Conservation (phyloP, 2,888 invertebrate species). For the Sylvicola cinctus region DNA sequence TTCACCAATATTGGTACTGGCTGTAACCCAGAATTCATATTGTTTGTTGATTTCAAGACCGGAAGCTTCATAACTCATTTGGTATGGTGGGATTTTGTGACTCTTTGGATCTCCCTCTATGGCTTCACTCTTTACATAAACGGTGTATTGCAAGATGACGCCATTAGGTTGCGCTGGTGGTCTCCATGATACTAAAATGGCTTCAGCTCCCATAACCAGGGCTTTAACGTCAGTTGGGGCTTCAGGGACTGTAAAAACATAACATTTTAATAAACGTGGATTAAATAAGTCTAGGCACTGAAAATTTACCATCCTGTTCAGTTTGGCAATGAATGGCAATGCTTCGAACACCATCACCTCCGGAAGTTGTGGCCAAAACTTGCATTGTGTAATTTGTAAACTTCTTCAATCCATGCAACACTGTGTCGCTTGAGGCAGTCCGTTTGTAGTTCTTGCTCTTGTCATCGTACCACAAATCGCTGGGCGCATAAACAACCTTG, state of each 20-base stretch:
- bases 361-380: constrained; percentile 83
- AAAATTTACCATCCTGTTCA: constrained; percentile 68
- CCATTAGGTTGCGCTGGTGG: constrained; percentile 86
- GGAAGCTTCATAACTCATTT: constrained; percentile 73
- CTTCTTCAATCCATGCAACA: constrained; percentile 81
- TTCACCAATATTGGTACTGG: constrained; percentile 84
- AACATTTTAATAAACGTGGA: not conserved
- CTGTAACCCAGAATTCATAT: constrained; percentile 89
- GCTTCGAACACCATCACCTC: constrained; percentile 77
- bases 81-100: constrained; percentile 60
- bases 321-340: constrained; percentile 73
- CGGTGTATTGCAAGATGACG: constrained; percentile 78
- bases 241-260: constrained; percentile 52
- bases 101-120: constrained; percentile 37
- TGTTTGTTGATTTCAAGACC: constrained; percentile 61
- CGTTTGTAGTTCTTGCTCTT: constrained; percentile 81
- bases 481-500: constrained; percentile 81
- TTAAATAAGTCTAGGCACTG: not conserved
- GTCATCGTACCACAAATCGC: constrained; percentile 80
- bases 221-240: constrained; percentile 86
- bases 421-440: constrained; percentile 80
- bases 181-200: constrained; percentile 85
- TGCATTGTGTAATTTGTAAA: constrained; percentile 96
- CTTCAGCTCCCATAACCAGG: constrained; percentile 74
- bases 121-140: constrained; percentile 64